These are phyloP conservation scores for Cantharis nigra DNA, from an alignment of 2,888 invertebrate genomes.

Conservation along the genomic window DNA sequence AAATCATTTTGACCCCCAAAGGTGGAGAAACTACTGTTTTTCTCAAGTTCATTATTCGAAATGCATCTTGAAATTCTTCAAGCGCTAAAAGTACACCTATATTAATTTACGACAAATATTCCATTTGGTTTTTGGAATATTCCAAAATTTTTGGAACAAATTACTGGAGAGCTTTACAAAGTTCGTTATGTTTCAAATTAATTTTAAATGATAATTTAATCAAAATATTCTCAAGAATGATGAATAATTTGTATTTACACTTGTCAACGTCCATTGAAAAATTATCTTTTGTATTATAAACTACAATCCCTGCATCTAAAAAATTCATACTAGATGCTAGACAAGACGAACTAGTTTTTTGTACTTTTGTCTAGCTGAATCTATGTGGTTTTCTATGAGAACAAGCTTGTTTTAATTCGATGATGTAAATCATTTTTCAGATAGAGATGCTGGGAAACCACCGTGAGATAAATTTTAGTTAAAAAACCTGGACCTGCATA, in stretches of 20 bases:
- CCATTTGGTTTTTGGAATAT: neutral
- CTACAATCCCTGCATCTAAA: neutral
- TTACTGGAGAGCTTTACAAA: neutral
- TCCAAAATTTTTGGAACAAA: neutral
- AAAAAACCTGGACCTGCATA: constrained; percentile 8
- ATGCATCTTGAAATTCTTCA: neutral
- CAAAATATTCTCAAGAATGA: neutral
- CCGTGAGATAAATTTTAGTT: constrained; percentile 26
- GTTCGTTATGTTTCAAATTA: neutral
- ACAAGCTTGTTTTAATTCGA: constrained; percentile 24
- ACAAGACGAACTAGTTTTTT: constrained; percentile 25
- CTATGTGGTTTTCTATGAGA: constrained; percentile 29
- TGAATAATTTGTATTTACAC: neutral
- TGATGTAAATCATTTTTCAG: constrained; percentile 30
- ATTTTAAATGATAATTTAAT: neutral
- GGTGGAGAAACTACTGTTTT: neutral
- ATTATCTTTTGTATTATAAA: neutral
- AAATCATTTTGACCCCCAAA: neutral
- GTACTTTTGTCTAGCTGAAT: constrained; percentile 9
- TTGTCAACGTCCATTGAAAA: constrained; percentile 1
- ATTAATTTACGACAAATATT: neutral
- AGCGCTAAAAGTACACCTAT: no score
- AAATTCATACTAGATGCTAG: constrained; percentile 13
- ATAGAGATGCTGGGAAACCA: constrained; percentile 29
- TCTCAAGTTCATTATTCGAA: neutral